phyloP scores from a whole-genome alignment of 2,113 vertebrate genomes.

The Vireo altiloquus region DNA sequence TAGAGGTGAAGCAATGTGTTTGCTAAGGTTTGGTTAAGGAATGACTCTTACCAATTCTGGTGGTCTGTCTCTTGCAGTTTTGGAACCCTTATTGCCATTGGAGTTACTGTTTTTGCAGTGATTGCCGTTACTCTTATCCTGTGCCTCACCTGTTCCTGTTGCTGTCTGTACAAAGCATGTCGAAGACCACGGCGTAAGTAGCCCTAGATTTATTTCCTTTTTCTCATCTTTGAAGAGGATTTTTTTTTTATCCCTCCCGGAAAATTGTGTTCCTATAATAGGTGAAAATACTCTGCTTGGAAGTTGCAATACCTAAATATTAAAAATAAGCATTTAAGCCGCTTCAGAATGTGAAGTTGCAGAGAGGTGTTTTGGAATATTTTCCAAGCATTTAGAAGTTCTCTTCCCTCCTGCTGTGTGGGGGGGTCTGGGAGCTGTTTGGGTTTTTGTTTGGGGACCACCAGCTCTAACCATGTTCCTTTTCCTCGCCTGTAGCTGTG shows the following conservation, averaged over 20 bases:
- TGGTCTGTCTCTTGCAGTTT: slow-evolving; percentile 51
- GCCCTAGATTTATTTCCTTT: neutral
- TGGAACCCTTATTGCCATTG: slow-evolving; percentile 58
- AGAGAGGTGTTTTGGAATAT: neutral
- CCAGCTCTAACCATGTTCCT: neutral
- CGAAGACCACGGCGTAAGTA: slow-evolving; percentile 82
- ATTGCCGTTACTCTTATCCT: slow-evolving; percentile 72
- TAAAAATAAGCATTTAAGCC: neutral
- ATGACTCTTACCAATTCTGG: neutral
- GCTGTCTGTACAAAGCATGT: slow-evolving; percentile 89
- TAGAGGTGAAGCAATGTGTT: neutral
- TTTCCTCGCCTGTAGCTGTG: slow-evolving; percentile 72
- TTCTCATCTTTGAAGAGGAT: neutral
- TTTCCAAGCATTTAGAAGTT: neutral
- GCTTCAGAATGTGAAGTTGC: neutral
- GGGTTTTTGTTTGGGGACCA: neutral
- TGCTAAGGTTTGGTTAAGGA: neutral
- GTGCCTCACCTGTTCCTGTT: slow-evolving; percentile 91
- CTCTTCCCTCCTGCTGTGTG: fast-evolving
- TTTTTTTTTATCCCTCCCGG: neutral
- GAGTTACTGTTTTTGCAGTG: slow-evolving; percentile 38
- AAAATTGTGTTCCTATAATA: neutral
- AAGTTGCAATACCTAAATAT: neutral
- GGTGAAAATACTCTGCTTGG: neutral
- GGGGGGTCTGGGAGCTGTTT: neutral